These are phyloP conservation scores for Pelvicachromis taeniatus DNA, from an alignment of 2,113 vertebrate species.

Conservation along the genomic window DNA sequence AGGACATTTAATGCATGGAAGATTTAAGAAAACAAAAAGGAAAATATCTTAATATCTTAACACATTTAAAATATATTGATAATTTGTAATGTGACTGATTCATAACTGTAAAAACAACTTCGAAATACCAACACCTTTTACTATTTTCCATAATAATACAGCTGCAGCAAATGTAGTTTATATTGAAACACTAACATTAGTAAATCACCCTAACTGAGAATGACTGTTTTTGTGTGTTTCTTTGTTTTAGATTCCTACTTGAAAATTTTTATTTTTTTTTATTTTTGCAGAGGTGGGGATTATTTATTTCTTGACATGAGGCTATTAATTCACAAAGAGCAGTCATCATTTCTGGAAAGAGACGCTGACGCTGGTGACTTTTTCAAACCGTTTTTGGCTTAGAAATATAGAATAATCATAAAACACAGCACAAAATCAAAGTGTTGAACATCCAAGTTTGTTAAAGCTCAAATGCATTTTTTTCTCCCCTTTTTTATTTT, in stretches of 20 bases:
- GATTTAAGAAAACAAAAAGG: neutral
- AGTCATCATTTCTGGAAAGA: no score
- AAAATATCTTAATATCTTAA: neutral
- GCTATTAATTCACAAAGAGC: no score
- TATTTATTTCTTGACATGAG: no score
- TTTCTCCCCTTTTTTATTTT: no score
- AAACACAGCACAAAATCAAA: no score
- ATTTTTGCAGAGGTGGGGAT: no score
- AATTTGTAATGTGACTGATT: neutral
- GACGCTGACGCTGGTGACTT: no score
- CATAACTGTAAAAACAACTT: neutral
- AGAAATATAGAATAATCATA: no score
- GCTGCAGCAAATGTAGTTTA: neutral
- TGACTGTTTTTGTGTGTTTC: neutral
- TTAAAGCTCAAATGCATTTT: no score
- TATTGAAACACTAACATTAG: neutral
- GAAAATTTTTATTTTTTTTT: neutral
- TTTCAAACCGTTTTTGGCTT: no score
- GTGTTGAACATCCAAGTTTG: no score
- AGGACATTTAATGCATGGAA: neutral
- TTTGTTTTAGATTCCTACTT: neutral
- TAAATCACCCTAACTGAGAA: neutral
- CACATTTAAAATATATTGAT: neutral
- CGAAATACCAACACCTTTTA: neutral
- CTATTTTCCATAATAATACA: neutral